Base-by-base conservation (phyloP, 2,113 vertebrate species). In the Zapus hudsonius region DNA sequence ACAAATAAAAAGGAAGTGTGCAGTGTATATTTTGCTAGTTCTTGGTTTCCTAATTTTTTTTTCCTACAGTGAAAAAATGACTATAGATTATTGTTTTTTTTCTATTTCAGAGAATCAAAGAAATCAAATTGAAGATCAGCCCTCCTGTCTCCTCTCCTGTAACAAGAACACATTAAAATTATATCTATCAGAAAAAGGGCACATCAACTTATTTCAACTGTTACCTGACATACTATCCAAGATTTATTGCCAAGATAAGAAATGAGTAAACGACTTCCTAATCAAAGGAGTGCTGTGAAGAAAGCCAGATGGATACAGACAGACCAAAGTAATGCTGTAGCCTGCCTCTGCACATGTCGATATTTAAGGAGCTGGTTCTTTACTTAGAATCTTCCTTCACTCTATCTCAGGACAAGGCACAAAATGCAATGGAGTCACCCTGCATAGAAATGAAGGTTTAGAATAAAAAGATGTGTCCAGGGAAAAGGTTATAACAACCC, bases 381-480 rank as follows among this genome's bases (percentile, higher is more conserved):
- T 40, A 47, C 22, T 76, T 42, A 84, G 72, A 85, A 73, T 42
- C 63, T 67, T 57, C 5, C 76, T 90, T 88, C 81, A 12, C 90
- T 94, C 84, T 36, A 47, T 83, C 61, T 27, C 61, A 29, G 1
- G 0, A 3, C 0, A 1, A 61, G 3, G 0, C 16, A 66, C 2
- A 29, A 92, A 79, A 78, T 27, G 61, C 16, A 11, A 25, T 6
- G 38, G 74, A 55, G 78, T 40, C 0, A 0, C 8, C 27, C 79
- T 88, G 29, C 61, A 59, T 52, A 36, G 16, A n/a, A 84, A 80
- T 19, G 0, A 29, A 55, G 70, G 74, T 80, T 95, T 93, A 90
- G 96, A 97, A 96, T 96, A 97, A 97, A 96, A 93, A 20, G 61
- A 67, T 79, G 72, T 4, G 5, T 96, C 92, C 91, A 6, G 63